These are phyloP conservation scores for Passer montanus DNA, from an alignment of 2,113 vertebrate genomes.

Conservation along the genomic window DNA sequence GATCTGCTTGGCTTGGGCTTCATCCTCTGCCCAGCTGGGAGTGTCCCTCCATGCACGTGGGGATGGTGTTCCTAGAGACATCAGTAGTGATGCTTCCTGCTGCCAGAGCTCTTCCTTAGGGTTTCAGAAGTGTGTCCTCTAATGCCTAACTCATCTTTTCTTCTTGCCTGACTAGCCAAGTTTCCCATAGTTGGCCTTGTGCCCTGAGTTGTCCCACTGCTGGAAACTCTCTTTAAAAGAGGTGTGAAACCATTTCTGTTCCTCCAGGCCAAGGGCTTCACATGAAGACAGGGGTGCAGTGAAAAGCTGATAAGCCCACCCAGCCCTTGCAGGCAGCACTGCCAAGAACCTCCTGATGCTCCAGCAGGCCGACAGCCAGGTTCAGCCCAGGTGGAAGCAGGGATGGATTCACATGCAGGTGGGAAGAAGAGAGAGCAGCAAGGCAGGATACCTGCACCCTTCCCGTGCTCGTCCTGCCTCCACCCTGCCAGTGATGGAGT, in stretches of 20 bases:
- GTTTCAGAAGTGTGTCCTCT: not conserved
- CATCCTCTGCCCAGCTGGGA: not conserved
- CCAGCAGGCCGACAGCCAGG: not conserved
- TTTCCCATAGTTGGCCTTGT: not conserved
- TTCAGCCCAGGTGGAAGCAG: not conserved
- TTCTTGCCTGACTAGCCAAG: not conserved
- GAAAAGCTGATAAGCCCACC: not conserved
- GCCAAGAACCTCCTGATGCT: not conserved
- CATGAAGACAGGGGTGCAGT: too few relatives aligned
- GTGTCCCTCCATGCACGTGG: not conserved
- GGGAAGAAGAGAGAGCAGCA: not conserved
- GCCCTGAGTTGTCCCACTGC: not conserved
- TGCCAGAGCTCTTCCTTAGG: not conserved
- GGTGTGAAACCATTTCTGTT: not conserved
- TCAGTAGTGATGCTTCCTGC: not conserved
- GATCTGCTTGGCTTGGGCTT: not conserved
- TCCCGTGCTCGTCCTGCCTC: not conserved
- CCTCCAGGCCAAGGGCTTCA: not conserved
- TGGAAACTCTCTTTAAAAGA: not conserved
- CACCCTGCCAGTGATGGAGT: slow-evolving; percentile 7
- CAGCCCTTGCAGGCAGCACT: not conserved
- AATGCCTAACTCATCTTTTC: not conserved
- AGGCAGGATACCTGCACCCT: not conserved
- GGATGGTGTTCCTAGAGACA: not conserved
- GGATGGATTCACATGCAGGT: fast-evolving